phyloP scores from a whole-genome alignment of 2,888 invertebrate genomes.

The Sycophila texana region DNA sequence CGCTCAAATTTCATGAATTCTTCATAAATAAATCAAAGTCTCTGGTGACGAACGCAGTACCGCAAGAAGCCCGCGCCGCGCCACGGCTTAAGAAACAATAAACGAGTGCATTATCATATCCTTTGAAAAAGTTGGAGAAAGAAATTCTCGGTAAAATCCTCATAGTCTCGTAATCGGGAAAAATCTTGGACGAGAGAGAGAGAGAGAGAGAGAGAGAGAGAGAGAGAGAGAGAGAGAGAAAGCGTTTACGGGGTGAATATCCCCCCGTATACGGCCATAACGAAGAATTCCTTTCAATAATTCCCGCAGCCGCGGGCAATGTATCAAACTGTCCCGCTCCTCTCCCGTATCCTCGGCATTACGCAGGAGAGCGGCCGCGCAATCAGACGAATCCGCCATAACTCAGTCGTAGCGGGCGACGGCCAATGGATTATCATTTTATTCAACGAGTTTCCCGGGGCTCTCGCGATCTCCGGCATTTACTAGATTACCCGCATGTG shows the following conservation, averaged over 20 bases:
- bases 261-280: slow-evolving; percentile 1
- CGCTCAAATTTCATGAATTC: too few relatives aligned
- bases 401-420: slow-evolving; percentile 8
- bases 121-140: not conserved
- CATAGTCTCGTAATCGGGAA: slow-evolving; percentile 14
- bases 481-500: slow-evolving; percentile 34
- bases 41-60: too few relatives aligned
- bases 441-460: slow-evolving; percentile 7
- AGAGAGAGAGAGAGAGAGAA: too few relatives aligned
- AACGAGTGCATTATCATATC: not conserved
- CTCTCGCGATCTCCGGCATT: slow-evolving; percentile 18
- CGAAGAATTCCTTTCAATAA: slow-evolving; percentile 28
- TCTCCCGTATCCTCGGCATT: not conserved
- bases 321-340: slow-evolving; percentile 36
- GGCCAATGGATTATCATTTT: slow-evolving; percentile 37
- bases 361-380: slow-evolving; percentile 9
- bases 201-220: too few relatives aligned
- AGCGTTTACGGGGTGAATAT: not conserved
- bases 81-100: not conserved
- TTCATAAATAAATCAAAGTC: too few relatives aligned
- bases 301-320: slow-evolving; percentile 28
- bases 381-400: slow-evolving; percentile 41
- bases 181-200: slow-evolving; percentile 1
- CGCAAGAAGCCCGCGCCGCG: too few relatives aligned
- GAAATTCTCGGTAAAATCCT: not conserved